Conservation (phyloP, 2,113 vertebrate genomes). For the Hippolais icterina region DNA sequence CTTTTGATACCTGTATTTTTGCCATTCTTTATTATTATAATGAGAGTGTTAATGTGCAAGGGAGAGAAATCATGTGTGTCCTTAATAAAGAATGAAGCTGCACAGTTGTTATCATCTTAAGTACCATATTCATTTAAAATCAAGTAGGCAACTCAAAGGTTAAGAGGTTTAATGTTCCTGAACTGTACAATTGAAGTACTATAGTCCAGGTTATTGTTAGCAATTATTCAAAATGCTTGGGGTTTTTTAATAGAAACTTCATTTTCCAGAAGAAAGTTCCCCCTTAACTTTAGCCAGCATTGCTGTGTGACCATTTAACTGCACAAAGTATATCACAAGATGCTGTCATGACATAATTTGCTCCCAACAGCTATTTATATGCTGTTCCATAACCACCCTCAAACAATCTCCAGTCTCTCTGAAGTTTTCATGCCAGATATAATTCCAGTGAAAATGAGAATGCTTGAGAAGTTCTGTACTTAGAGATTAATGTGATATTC, state of each 20-base stretch:
- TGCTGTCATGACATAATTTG: background rate
- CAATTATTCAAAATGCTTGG: slow-evolving; percentile 56
- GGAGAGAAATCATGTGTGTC: slow-evolving; percentile 56
- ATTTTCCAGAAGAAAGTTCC: slow-evolving; percentile 11
- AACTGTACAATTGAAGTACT: slow-evolving; percentile 63
- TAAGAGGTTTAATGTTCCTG: slow-evolving; percentile 73
- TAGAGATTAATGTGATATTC: background rate
- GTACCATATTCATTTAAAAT: slow-evolving; percentile 71
- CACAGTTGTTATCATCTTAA: slow-evolving; percentile 65
- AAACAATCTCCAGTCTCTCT: background rate
- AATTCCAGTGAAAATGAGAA: background rate
- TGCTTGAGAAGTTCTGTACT: background rate
- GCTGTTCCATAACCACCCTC: background rate
- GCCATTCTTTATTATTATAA: slow-evolving; percentile 66
- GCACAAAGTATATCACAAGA: background rate
- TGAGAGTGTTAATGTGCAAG: slow-evolving; percentile 22
- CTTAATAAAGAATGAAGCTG: slow-evolving; percentile 62
- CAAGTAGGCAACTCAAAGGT: slow-evolving; percentile 73
- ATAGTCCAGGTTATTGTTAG: slow-evolving; percentile 64
- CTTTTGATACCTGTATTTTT: slow-evolving; percentile 63
- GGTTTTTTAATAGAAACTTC: slow-evolving; percentile 26
- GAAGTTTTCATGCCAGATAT: background rate
- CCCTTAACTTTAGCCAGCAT: background rate
- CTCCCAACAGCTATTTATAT: background rate
- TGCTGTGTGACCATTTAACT: background rate